phyloP scores from a whole-genome alignment of 1,140 invertebrate genomes.

The Zophobas morio region DNA sequence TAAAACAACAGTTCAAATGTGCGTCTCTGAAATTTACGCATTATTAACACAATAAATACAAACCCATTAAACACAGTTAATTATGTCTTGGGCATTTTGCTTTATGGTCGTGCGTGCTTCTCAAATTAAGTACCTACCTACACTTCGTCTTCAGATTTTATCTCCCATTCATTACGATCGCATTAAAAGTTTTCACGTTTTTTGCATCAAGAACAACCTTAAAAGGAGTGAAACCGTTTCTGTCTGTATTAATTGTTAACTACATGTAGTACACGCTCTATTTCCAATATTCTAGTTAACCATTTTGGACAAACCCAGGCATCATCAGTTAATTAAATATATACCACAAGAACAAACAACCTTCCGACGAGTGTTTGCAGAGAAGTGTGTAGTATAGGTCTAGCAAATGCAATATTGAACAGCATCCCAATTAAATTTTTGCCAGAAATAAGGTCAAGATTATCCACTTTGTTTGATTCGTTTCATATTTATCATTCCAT shows the following conservation, averaged over 20 bases:
- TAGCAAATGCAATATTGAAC: slow-evolving; percentile 36
- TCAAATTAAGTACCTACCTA: neutral
- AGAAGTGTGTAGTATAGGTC: slow-evolving; percentile 1
- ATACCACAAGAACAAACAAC: slow-evolving; percentile 12
- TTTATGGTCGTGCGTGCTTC: too few species aligned
- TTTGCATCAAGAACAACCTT: slow-evolving; percentile 1
- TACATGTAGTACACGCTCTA: neutral
- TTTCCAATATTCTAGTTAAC: neutral
- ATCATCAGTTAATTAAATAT: neutral
- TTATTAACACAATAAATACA: too few species aligned
- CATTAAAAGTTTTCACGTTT: neutral
- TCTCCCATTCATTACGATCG: neutral
- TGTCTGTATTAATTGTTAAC: neutral
- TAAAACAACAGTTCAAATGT: too few species aligned
- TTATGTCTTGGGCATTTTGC: neutral
- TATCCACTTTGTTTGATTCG: slow-evolving; percentile 46
- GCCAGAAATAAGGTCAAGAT: slow-evolving; percentile 46
- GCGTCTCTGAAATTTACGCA: too few species aligned
- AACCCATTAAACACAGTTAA: neutral
- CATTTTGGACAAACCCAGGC: slow-evolving; percentile 9
- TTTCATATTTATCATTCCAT: slow-evolving; percentile 47
- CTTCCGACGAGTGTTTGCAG: slow-evolving; percentile 22
- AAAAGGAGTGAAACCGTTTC: slow-evolving; percentile 23
- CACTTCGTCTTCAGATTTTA: neutral
- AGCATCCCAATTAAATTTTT: slow-evolving; percentile 43